Conservation (phyloP, 2,113 vertebrate species). For the Spea bombifrons region DNA sequence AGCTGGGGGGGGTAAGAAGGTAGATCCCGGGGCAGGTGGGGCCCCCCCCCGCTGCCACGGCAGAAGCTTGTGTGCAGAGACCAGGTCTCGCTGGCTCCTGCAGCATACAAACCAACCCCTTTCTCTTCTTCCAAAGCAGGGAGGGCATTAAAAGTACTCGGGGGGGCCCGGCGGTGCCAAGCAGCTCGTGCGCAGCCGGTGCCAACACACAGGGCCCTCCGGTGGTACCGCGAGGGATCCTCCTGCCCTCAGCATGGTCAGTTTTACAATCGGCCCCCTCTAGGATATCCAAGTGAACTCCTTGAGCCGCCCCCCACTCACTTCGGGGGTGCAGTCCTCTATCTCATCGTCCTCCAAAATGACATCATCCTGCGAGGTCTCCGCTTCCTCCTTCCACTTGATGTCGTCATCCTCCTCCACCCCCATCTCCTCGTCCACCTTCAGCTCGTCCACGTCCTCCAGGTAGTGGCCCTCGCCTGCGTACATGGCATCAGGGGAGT, state of each 20-base stretch:
- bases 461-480: conserved; percentile 79
- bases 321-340: conserved; percentile 81
- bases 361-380: conserved; percentile 71
- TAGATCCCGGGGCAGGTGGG: too few relatives aligned
- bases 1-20: neutral
- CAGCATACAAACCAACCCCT: neutral
- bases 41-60: neutral
- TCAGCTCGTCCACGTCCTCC: conserved; percentile 74
- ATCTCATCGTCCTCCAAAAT: conserved; percentile 77
- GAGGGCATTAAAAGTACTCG: neutral
- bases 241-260: neutral
- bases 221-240: neutral
- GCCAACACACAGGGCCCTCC: neutral
- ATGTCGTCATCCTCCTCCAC: conserved; percentile 79
- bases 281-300: conserved; percentile 96
- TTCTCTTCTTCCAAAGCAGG: neutral
- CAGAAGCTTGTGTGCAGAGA: neutral
- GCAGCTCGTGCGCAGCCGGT: neutral
- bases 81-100: neutral
- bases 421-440: conserved; percentile 75
- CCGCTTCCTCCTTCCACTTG: conserved; percentile 79
- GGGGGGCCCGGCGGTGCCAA: too few relatives aligned
- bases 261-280: conserved; percentile 38
- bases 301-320: conserved; percentile 78
- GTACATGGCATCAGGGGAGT: conserved; percentile 84